Conservation (phyloP, 37 sponge, comb jelly and placozoan species). For the Dysidea cf. avara region DNA sequence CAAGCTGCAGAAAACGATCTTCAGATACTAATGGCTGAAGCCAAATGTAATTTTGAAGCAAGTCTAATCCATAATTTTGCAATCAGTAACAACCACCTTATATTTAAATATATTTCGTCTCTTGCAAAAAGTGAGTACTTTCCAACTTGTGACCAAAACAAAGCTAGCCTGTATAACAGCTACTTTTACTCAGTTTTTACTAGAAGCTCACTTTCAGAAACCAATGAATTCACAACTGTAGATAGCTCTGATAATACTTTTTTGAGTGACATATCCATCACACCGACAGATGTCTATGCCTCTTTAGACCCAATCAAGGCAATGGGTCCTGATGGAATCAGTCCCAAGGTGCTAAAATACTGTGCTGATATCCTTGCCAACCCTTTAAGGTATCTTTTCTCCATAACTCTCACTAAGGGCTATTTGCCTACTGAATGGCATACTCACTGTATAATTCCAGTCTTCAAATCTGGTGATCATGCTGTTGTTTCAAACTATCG, state of each 20-base stretch:
- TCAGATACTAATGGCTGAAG: background rate
- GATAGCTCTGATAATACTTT: too few species aligned
- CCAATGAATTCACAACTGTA: too few species aligned
- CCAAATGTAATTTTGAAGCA: slow-evolving; percentile 16
- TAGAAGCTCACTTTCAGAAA: too few species aligned
- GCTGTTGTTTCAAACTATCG: background rate
- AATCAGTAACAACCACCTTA: background rate
- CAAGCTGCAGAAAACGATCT: slow-evolving; percentile 1
- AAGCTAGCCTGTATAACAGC: slow-evolving; percentile 1
- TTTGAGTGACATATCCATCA: too few species aligned
- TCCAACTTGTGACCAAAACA: background rate
- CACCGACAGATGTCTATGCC: too few species aligned
- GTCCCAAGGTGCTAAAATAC: too few species aligned
- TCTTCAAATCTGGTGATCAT: background rate
- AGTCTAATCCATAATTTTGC: slow-evolving; percentile 12
- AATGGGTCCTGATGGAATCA: too few species aligned
- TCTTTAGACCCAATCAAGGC: too few species aligned
- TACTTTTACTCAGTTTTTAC: slow-evolving; percentile 13
- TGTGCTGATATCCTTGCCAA: too few species aligned
- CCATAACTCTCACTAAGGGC: background rate
- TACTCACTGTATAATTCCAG: background rate
- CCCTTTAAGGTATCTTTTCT: background rate
- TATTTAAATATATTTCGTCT: slow-evolving; percentile 9
- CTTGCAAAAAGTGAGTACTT: background rate
- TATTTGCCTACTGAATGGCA: background rate